A percentile compares a stretch with the other conserved stretches of the same genome.
These are phyloP conservation scores for Bergia puertoricense DNA, from an alignment of 92 coral and sea anemone genomes.

Conservation along the genomic window DNA sequence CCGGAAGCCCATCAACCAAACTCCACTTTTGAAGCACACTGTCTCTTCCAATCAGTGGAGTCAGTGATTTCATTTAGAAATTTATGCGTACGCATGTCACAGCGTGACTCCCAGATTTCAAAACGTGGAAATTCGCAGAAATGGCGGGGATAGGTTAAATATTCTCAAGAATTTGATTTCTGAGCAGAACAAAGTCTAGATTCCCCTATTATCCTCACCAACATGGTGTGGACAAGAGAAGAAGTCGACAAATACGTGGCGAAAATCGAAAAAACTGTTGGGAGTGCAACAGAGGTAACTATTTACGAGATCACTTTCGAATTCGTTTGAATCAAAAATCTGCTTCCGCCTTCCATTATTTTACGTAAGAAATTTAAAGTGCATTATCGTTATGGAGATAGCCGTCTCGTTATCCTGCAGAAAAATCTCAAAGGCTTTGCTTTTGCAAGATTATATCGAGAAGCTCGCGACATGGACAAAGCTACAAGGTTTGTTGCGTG, in stretches of 20 bases:
- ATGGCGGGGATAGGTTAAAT: slow-evolving; percentile 30
- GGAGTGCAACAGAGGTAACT: slow-evolving; percentile 73
- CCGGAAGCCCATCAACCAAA: too few relatives aligned
- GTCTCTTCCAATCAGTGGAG: too few relatives aligned
- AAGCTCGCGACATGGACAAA: slow-evolving; percentile 76
- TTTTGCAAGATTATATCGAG: slow-evolving; percentile 88
- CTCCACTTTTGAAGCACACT: too few relatives aligned
- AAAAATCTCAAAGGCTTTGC: slow-evolving; percentile 87
- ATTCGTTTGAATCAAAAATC: neutral
- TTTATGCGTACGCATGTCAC: slow-evolving; percentile 26
- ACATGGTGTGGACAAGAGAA: slow-evolving; percentile 83
- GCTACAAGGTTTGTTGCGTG: slow-evolving; percentile 74
- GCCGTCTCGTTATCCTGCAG: slow-evolving; percentile 54
- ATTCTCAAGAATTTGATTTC: neutral
- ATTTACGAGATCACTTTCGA: neutral
- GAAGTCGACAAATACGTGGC: slow-evolving; percentile 91
- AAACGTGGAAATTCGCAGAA: slow-evolving; percentile 27
- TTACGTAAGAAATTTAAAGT: neutral
- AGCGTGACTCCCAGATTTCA: slow-evolving; percentile 32
- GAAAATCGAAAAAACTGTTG: slow-evolving; percentile 67
- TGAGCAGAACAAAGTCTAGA: neutral
- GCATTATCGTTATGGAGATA: neutral
- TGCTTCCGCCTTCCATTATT: neutral
- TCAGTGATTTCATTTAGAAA: neutral
- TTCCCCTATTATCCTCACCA: neutral